These are phyloP conservation scores for Gymnothorax javanicus DNA, from an alignment of 2,797 vertebrate genomes.

Conservation along the genomic window DNA sequence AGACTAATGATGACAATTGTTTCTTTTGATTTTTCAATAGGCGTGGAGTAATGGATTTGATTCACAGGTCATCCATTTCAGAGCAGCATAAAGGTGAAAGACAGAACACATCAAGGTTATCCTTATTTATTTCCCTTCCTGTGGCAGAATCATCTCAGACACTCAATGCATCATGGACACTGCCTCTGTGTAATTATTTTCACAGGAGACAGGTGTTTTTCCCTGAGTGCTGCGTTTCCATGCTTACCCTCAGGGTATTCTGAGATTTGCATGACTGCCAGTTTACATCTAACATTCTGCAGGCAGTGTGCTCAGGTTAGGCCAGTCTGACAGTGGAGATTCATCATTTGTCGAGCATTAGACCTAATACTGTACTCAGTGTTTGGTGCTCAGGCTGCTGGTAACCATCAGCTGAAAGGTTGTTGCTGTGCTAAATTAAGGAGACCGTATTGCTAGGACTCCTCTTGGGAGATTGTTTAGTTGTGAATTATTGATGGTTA, in stretches of 20 bases:
- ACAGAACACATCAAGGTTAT: slow-evolving; percentile 22
- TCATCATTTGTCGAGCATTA: slow-evolving; percentile 23
- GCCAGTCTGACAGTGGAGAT: background rate
- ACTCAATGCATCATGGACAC: background rate
- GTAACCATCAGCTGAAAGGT: background rate
- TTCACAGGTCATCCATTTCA: slow-evolving; percentile 1
- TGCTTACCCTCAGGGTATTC: slow-evolving; percentile 10
- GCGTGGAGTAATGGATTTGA: background rate
- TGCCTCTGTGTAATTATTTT: slow-evolving; percentile 30
- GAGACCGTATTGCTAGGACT: background rate
- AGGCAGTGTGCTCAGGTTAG: background rate
- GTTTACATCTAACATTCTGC: slow-evolving; percentile 1
- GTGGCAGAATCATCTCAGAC: background rate
- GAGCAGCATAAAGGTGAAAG: slow-evolving; percentile 8
- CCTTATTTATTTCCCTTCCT: slow-evolving; percentile 1
- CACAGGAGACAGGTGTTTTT: slow-evolving; percentile 26
- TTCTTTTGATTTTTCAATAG: background rate
- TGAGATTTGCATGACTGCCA: background rate
- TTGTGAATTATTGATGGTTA: slow-evolving; percentile 11
- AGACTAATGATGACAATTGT: background rate
- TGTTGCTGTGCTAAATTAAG: background rate
- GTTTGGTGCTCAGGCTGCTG: background rate
- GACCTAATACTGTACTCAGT: background rate
- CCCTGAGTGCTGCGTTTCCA: slow-evolving; percentile 6
- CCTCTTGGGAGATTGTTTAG: background rate